Base-by-base conservation (phyloP, 2,797 vertebrate species). In the Cirrhinus mrigala region DNA sequence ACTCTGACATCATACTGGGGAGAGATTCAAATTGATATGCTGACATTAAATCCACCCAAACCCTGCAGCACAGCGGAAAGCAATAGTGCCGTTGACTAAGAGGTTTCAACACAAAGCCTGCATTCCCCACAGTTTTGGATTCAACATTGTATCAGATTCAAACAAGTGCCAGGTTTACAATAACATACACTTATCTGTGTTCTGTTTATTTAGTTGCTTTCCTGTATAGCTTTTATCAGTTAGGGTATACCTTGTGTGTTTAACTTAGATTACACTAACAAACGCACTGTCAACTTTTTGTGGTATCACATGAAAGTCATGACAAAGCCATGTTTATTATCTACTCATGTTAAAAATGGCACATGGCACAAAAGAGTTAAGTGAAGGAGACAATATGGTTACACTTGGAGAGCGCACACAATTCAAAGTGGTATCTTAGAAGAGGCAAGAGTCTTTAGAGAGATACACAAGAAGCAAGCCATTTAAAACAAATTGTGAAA, bases 331-430 rank as follows among this genome's bases (percentile, higher is more conserved):
- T 62, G 40, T 64, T 48, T 48, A 64, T 44, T 20, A 64, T 62
- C 33, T 27, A 44, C 33, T 58, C 20, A 5, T 54, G 10, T 90
- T 15, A 89, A 91, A 91, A 89, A 88, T 87, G 88, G 89, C 86
- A 83, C 87, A 87, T 79, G 82, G 77, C 66, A 84, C 76, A 54
- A 85, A 37, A 90, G 92, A 90, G 92, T 85, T 66, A 60, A 75
- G 33, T 44, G 20, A 66, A 73, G 71, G 22, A 73, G 27, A 79
- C 78, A 37, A 37, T 37, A 37, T 4, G 33, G 33, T 37, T 37
- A 37, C 33, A 37, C 33, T 37, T 37, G 5, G 33, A 37, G 33
- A 37, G 33, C 5, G 33, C 75, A 60, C 24, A 54, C 44, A 15
- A 24, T 48, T 74, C 48, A 50, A 52, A 64, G 20, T 29, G 64